Conservation (phyloP, 2,113 vertebrate species). For the Lates calcarifer region DNA sequence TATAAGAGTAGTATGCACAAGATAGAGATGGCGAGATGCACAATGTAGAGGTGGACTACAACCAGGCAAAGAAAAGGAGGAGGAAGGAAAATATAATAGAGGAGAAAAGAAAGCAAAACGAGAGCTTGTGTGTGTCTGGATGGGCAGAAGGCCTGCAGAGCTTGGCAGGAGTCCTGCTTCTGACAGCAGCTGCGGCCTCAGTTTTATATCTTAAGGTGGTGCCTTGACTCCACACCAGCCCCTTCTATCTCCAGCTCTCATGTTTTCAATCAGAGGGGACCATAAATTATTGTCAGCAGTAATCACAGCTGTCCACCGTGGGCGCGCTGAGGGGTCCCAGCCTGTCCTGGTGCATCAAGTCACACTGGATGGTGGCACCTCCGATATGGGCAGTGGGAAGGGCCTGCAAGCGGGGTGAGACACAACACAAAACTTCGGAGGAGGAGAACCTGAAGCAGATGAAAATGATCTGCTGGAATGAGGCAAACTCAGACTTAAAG, state of each 20-base stretch:
- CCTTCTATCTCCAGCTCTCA: slow-evolving; percentile 70
- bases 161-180: slow-evolving; percentile 71
- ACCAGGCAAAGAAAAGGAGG: slow-evolving; percentile 30
- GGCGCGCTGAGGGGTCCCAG: slow-evolving; percentile 75
- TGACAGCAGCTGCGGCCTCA: slow-evolving; percentile 80
- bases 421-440: slow-evolving; percentile 60
- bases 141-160: slow-evolving; percentile 76
- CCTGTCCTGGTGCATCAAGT: slow-evolving; percentile 78
- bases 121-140: slow-evolving; percentile 65
- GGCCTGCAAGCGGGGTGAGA: slow-evolving; percentile 54
- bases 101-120: slow-evolving; percentile 45
- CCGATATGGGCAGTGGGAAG: slow-evolving; percentile 58
- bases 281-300: slow-evolving; percentile 84
- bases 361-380: slow-evolving; percentile 67
- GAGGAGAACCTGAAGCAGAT: slow-evolving; percentile 58
- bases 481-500: slow-evolving; percentile 12
- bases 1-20: not conserved
- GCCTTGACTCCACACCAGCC: slow-evolving; percentile 68
- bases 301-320: slow-evolving; percentile 80
- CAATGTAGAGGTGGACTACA: slow-evolving; percentile 22
- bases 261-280: slow-evolving; percentile 81
- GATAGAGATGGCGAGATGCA: slow-evolving; percentile 3
- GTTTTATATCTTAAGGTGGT: slow-evolving; percentile 83
- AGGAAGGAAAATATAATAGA: slow-evolving; percentile 47
- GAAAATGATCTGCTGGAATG: slow-evolving; percentile 58